phyloP scores from a whole-genome alignment of 2,797 vertebrate genomes.

The Eulemur albifrons region DNA sequence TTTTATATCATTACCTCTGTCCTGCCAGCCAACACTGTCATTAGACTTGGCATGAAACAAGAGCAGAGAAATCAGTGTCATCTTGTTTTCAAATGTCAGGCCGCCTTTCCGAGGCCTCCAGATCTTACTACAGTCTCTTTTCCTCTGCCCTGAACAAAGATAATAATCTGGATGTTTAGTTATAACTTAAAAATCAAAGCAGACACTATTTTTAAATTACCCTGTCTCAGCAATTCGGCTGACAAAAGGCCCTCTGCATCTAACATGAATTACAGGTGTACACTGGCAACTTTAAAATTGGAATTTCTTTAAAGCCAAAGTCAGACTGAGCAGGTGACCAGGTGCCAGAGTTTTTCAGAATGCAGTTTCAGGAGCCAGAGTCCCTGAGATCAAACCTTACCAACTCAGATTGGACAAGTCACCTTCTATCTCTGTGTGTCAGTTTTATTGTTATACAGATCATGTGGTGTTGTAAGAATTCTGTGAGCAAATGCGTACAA shows the following conservation, averaged over 20 bases:
- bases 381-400: neutral
- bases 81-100: neutral
- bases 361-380: neutral
- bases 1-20: neutral
- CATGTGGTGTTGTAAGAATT: neutral
- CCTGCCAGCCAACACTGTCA: neutral
- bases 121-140: neutral
- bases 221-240: neutral
- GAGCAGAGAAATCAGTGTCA: neutral
- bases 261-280: neutral
- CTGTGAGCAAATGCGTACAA: neutral
- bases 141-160: neutral
- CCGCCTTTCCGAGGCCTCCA: neutral
- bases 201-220: neutral
- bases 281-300: neutral
- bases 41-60: neutral
- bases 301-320: neutral
- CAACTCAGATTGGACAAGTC: neutral
- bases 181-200: conserved; percentile 17
- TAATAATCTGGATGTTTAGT: neutral
- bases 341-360: neutral
- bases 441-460: neutral
- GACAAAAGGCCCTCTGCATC: neutral
- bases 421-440: neutral
- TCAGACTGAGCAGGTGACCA: neutral